Percentiles rank a stretch among this genome's conserved stretches.
phyloP scores from a whole-genome alignment of 2,797 vertebrate species.

The Anableps anableps region DNA sequence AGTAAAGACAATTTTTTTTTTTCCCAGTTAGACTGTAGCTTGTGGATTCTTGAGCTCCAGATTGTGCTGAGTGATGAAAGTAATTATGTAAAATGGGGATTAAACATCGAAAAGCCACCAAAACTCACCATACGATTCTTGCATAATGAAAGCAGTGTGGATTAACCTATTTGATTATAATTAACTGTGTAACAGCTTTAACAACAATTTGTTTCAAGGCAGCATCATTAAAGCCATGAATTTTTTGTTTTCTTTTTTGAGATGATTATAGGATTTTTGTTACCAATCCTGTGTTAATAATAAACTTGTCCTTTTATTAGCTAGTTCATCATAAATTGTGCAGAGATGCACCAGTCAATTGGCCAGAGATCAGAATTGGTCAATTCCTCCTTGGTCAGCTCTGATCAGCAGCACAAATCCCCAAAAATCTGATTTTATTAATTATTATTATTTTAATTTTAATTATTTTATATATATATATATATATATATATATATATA shows the following conservation, averaged over 20 bases:
- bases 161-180: conserved; percentile 13
- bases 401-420: neutral
- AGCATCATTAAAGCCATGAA: neutral
- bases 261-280: neutral
- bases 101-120: conserved; percentile 15
- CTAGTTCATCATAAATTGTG: neutral
- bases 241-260: too few relatives aligned
- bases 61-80: conserved; percentile 1
- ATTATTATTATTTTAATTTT: neutral
- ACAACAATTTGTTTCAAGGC: neutral
- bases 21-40: neutral
- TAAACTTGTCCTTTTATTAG: neutral
- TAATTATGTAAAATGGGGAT: conserved; percentile 12
- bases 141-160: conserved; percentile 12
- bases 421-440: neutral
- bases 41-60: neutral
- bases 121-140: conserved; percentile 24
- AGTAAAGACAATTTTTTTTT: neutral
- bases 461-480: too few relatives aligned
- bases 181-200: neutral
- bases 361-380: neutral
- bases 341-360: too few relatives aligned
- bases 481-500: too few relatives aligned
- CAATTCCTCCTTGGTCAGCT: neutral
- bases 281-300: neutral